Conservation (phyloP, 2,113 vertebrate species). For the Perognathus longimembris region DNA sequence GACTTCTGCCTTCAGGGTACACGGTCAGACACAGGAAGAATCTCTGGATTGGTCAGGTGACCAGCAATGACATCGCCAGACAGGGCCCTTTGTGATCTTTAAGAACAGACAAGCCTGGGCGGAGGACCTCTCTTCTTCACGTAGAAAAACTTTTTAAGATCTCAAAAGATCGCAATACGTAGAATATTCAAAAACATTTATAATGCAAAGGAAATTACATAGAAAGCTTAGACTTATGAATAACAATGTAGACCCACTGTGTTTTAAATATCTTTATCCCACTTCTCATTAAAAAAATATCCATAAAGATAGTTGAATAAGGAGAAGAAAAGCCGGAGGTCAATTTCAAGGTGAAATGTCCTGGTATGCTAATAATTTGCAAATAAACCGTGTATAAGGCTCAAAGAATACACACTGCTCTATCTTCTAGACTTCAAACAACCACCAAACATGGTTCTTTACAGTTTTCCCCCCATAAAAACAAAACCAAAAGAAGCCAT, state of each 20-base stretch:
- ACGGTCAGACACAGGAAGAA: background rate
- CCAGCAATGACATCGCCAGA: background rate
- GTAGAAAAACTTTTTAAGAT: background rate
- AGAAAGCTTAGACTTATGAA: background rate
- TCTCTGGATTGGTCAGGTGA: background rate
- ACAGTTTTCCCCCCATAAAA: background rate
- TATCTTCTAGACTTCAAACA: background rate
- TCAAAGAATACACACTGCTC: background rate
- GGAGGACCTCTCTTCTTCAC: background rate
- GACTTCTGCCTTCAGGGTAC: background rate
- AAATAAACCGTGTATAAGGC: background rate
- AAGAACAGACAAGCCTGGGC: background rate
- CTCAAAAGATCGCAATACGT: background rate
- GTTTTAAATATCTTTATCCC: background rate
- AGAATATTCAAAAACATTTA: background rate
- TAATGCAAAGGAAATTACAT: background rate
- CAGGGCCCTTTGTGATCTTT: background rate
- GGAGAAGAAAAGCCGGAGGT: background rate
- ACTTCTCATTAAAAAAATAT: background rate
- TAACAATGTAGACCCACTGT: background rate
- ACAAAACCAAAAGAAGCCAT: background rate
- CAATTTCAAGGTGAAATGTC: slow-evolving; percentile 29
- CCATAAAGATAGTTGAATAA: background rate
- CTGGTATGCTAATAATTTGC: background rate
- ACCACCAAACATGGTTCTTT: background rate